Conservation (phyloP, 2,113 vertebrate species). For the Vireo altiloquus region DNA sequence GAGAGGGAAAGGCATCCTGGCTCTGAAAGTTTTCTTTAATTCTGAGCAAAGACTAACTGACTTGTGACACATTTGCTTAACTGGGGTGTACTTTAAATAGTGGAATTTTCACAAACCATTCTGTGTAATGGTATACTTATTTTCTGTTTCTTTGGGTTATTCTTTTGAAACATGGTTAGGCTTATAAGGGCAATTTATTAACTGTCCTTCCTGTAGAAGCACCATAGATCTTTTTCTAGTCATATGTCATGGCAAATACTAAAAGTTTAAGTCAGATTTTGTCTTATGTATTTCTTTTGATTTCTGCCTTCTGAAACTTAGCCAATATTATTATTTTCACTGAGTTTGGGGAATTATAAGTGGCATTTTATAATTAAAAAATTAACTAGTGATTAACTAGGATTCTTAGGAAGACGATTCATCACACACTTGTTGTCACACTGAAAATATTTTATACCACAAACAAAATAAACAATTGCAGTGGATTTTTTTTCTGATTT, state of each 20-base stretch:
- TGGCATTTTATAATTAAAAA: too few relatives aligned
- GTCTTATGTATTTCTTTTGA: neutral
- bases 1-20: neutral
- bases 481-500: neutral
- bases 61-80: neutral
- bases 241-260: neutral
- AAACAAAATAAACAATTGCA: neutral
- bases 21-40: neutral
- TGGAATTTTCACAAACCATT: neutral
- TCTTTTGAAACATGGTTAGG: neutral
- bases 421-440: neutral
- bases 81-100: neutral
- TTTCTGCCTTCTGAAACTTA: neutral
- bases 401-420: neutral
- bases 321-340: neutral
- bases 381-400: neutral
- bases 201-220: neutral
- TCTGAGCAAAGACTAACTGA: neutral
- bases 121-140: neutral
- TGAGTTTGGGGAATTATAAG: neutral
- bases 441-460: neutral
- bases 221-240: neutral
- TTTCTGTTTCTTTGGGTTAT: neutral
- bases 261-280: neutral
- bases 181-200: slow-evolving; percentile 10